Percentiles rank a stretch among this genome's conserved stretches.
phyloP scores from a whole-genome alignment of 2,797 vertebrate genomes.

The Argyrosomus regius region DNA sequence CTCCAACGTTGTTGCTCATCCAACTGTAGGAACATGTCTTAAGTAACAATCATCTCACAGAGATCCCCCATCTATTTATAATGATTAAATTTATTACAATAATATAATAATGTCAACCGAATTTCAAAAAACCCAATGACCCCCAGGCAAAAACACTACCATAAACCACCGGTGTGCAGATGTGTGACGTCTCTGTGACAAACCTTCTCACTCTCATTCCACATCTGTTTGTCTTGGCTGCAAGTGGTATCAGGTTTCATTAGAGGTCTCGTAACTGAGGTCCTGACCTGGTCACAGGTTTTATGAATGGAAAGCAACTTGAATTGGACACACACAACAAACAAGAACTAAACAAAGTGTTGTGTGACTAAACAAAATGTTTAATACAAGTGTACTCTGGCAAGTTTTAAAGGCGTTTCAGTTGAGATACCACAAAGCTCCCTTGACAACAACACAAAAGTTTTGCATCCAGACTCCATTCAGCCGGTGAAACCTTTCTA shows the following conservation, averaged over 20 bases:
- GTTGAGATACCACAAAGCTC: not conserved
- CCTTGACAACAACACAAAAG: not conserved
- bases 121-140: not conserved
- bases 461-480: slow-evolving; percentile 2
- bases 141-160: not conserved
- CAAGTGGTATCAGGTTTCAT: not conserved
- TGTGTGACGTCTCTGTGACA: not conserved
- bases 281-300: not conserved
- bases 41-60: not conserved
- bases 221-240: not conserved
- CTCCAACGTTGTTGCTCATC: slow-evolving; percentile 4
- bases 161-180: not conserved
- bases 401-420: not conserved
- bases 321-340: not conserved
- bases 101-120: too few species aligned
- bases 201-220: not conserved
- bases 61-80: not conserved
- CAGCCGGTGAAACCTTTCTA: slow-evolving; percentile 1
- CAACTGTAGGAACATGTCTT: not conserved
- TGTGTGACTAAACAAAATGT: too few species aligned
- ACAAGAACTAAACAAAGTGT: not conserved
- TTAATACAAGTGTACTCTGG: not conserved
- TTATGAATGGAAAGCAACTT: too few species aligned
- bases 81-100: not conserved
- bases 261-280: not conserved